A percentile compares a stretch with the other conserved stretches of the same genome.
Evolutionary conservation across 2,113 vertebrate genomes (phyloP).

Genomic region (Copsychus sechellarum): DNA sequence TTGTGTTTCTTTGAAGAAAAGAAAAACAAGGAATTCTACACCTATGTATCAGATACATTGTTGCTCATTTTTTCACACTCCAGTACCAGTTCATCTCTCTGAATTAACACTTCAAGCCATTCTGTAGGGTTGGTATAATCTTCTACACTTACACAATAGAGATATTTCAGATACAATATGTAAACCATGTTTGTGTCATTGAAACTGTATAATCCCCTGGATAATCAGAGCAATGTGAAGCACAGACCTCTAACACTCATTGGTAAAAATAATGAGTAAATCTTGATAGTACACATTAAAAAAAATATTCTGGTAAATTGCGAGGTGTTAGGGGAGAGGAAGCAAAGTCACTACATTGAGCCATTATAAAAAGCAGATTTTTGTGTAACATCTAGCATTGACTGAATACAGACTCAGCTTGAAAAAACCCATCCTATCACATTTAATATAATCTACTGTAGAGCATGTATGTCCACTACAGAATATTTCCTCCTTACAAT

Average conservation of each 20-base stretch:
- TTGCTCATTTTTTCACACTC: background rate
- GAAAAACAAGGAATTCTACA: background rate
- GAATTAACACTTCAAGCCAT: background rate
- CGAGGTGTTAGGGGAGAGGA: background rate
- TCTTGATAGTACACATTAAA: background rate
- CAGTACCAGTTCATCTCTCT: background rate
- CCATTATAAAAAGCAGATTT: background rate
- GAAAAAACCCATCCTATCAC: background rate
- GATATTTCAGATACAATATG: background rate
- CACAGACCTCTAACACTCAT: background rate
- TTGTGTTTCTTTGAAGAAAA: background rate
- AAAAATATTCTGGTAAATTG: background rate
- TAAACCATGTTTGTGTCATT: background rate
- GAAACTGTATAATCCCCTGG: background rate
- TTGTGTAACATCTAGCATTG: background rate
- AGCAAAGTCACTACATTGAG: background rate
- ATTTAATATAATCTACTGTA: background rate
- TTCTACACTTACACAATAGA: background rate
- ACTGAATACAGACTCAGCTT: background rate
- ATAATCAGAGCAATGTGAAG: background rate
- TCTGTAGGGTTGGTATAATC: background rate
- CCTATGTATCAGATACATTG: background rate
- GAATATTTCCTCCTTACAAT: background rate
- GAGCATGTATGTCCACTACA: background rate
- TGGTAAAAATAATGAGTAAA: background rate